phyloP scores from a whole-genome alignment of 2,797 vertebrate species.

The Oreonectes daqikongensis region DNA sequence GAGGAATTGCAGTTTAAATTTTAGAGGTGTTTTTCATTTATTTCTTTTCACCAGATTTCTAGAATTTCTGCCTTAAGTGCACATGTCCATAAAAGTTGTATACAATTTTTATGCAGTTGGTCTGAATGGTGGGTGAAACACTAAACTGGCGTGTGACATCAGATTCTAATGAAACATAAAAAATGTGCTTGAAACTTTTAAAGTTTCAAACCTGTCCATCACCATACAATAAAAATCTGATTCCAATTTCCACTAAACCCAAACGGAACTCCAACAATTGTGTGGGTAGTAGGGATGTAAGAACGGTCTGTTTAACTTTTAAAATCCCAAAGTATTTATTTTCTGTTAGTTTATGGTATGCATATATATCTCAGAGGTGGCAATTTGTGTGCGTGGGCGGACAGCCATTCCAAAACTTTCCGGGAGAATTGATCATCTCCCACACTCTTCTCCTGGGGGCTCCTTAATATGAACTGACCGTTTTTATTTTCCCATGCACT shows the following conservation, averaged over 20 bases:
- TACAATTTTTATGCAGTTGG: no score
- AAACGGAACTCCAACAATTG: constrained; percentile 23
- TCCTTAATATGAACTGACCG: constrained; percentile 36
- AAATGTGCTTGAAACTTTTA: background rate
- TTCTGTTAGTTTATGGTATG: constrained; percentile 55
- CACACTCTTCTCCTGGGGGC: constrained; percentile 54
- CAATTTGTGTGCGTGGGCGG: constrained; percentile 60
- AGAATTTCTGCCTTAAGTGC: background rate
- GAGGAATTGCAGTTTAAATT: no score
- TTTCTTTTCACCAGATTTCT: background rate
- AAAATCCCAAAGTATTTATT: constrained; percentile 39
- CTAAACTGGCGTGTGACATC: background rate
- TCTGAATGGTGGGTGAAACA: constrained; percentile 21
- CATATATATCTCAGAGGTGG: constrained; percentile 49
- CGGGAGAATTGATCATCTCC: constrained; percentile 62
- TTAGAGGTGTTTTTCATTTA: no score
- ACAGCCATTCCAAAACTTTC: constrained; percentile 64
- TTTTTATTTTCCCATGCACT: constrained; percentile 56
- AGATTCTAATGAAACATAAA: background rate
- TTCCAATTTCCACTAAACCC: constrained; percentile 15
- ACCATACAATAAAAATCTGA: background rate
- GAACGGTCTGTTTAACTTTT: constrained; percentile 36
- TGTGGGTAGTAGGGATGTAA: constrained; percentile 54
- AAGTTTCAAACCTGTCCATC: background rate
- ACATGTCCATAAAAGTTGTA: background rate